Base-by-base conservation (phyloP, 2,113 vertebrate species). In the Ahaetulla prasina region DNA sequence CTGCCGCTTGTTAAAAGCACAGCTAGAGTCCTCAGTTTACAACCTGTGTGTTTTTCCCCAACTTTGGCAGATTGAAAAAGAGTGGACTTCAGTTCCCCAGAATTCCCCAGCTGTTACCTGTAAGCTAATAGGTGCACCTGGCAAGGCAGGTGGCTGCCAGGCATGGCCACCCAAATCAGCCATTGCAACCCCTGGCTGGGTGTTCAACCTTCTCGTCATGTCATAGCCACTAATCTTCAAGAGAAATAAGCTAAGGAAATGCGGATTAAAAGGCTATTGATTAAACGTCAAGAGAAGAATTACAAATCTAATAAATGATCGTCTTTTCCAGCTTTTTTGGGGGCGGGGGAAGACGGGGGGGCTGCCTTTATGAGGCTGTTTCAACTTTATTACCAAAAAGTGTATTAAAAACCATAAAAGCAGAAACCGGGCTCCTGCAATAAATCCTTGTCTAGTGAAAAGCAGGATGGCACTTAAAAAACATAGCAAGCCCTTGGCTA, bases 271-370 rank as follows among this genome's bases (percentile, higher is more conserved):
- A 96, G 93, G 94, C 95, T 93, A 93, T 96, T 94, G 95, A 95
- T 95, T 96, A 96, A 97, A 97, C 95, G 96, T 94, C 96, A 94
- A 89, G 84, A 94, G 94, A 96, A 95, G 95, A 97, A 93, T 97
- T 97, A 97, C 89, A 55, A 90, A 94, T 90, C 94, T 95, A 96
- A 96, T 96, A 97, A 97, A 96, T 93, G 57, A 68, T 93, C 0
- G 84, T 93, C 93, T 95, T 95, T 94, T 95, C 94, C 93, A 91
- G 93, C 94, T 89, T 95, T 95, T 94, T 39, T 2, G 6, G 35
- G 14, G 35, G 74, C 3, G 52, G 89, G 89, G 93, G 30, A 16
- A 7, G 63, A 14, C 14, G 30, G 50, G 86, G 50, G 86, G 89
- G 94, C 90, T 94, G 92, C 95, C 96, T 96, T 93, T 90, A 97